phyloP scores from a whole-genome alignment of 1,140 invertebrate species.

The Neelides sp. region DNA sequence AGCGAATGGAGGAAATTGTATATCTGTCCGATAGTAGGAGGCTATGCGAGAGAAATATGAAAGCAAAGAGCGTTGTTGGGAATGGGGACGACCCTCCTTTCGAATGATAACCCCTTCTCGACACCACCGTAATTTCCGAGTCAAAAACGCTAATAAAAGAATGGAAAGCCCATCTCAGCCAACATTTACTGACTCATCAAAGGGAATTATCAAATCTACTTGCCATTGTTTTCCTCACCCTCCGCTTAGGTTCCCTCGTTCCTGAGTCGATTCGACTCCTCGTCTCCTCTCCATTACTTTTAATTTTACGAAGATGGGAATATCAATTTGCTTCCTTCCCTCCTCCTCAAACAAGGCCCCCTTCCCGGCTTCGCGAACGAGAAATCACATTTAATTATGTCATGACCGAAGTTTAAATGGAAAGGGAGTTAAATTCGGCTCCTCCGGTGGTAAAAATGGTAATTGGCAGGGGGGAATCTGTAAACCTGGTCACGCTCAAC shows the following conservation, averaged over 20 bases:
- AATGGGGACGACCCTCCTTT: not conserved
- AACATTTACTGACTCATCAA: constrained; percentile 19
- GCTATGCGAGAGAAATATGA: too few relatives aligned
- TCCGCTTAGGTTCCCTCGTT: constrained; percentile 5
- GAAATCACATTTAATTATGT: constrained; percentile 30
- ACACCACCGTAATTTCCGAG: constrained; percentile 18
- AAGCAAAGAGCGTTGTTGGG: not conserved
- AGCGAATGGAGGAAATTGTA: too few relatives aligned
- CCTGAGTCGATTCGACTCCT: too few relatives aligned
- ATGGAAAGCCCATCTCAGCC: constrained; percentile 4
- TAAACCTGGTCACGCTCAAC: constrained; percentile 22
- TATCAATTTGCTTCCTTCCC: too few relatives aligned
- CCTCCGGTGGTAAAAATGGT: constrained; percentile 14
- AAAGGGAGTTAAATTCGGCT: constrained; percentile 13
- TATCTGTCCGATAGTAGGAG: too few relatives aligned
- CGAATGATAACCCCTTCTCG: constrained; percentile 20
- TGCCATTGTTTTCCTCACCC: not conserved
- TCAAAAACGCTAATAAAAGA: constrained; percentile 21
- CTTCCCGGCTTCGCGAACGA: too few relatives aligned
- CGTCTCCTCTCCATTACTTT: too few relatives aligned
- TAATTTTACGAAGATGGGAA: too few relatives aligned
- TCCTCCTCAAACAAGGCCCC: too few relatives aligned
- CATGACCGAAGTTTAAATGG: not conserved
- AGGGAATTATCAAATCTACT: constrained; percentile 7
- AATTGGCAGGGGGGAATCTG: constrained; percentile 14